phyloP scores from a whole-genome alignment of 2,113 vertebrate genomes.

The Heterocephalus glaber region DNA sequence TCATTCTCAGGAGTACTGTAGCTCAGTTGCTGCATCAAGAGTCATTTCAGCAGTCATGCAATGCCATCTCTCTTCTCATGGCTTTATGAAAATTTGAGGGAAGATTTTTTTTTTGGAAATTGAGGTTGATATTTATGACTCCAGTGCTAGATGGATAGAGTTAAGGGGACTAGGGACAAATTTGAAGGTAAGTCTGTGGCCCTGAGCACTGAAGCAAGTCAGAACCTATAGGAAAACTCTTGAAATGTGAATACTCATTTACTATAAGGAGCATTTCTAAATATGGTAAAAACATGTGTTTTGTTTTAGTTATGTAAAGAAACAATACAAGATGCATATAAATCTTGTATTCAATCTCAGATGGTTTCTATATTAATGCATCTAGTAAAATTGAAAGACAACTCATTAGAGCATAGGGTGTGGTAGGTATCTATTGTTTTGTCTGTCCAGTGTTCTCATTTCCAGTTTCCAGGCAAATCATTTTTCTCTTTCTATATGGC shows the following conservation, averaged over 20 bases:
- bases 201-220: background rate
- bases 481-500: background rate
- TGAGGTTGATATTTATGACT: background rate
- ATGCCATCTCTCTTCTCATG: background rate
- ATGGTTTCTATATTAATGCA: background rate
- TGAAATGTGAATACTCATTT: background rate
- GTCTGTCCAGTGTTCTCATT: background rate
- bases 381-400: background rate
- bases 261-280: background rate
- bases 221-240: background rate
- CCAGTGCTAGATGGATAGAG: background rate
- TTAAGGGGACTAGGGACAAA: background rate
- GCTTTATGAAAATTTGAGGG: background rate
- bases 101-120: background rate
- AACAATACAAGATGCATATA: background rate
- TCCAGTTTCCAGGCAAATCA: background rate
- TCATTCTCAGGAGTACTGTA: background rate
- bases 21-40: background rate
- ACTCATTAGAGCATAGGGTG: background rate
- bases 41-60: background rate
- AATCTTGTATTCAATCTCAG: background rate
- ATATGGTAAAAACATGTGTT: background rate
- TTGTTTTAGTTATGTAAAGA: background rate
- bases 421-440: background rate
- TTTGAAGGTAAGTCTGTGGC: background rate